phyloP scores from a whole-genome alignment of 1,140 invertebrate species.

The Pachypsylla venusta region DNA sequence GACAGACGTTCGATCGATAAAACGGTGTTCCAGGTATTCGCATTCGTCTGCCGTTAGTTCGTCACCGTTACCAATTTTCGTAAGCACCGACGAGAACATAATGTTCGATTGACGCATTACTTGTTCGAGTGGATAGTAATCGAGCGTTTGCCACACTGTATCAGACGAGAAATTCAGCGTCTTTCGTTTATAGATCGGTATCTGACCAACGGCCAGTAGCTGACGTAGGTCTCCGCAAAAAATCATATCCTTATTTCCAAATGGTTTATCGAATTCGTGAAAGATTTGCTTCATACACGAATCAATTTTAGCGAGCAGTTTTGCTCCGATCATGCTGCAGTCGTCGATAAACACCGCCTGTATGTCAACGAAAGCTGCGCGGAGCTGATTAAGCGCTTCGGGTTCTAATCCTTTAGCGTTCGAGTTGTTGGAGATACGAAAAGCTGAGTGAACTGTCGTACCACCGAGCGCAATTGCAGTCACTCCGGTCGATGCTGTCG shows the following conservation, averaged over 20 bases:
- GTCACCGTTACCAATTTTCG: slow-evolving; percentile 15
- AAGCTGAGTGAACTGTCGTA: slow-evolving; percentile 17
- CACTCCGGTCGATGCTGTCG: slow-evolving; percentile 13
- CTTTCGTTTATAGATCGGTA: slow-evolving; percentile 11
- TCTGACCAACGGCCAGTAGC: slow-evolving; percentile 10
- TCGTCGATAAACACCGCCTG: slow-evolving; percentile 13
- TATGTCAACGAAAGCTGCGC: slow-evolving; percentile 10
- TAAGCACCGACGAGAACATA: slow-evolving; percentile 11
- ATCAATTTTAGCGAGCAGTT: slow-evolving; percentile 12
- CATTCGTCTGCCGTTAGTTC: slow-evolving; percentile 10
- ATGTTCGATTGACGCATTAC: slow-evolving; percentile 14
- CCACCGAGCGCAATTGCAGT: slow-evolving; percentile 12
- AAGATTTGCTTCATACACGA: slow-evolving; percentile 14
- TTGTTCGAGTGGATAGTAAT: slow-evolving; percentile 9
- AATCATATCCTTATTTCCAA: slow-evolving; percentile 12
- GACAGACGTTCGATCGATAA: neutral
- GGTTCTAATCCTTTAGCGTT: slow-evolving; percentile 2
- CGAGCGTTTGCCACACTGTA: slow-evolving; percentile 14
- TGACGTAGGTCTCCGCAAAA: slow-evolving; percentile 14
- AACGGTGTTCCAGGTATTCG: slow-evolving; percentile 3
- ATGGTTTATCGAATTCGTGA: slow-evolving; percentile 13
- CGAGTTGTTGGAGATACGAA: slow-evolving; percentile 10
- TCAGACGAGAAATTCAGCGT: slow-evolving; percentile 3
- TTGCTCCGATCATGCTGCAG: slow-evolving; percentile 13
- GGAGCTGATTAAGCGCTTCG: slow-evolving; percentile 13